phyloP scores from a whole-genome alignment of 2,113 vertebrate genomes.

The Stegastes partitus region DNA sequence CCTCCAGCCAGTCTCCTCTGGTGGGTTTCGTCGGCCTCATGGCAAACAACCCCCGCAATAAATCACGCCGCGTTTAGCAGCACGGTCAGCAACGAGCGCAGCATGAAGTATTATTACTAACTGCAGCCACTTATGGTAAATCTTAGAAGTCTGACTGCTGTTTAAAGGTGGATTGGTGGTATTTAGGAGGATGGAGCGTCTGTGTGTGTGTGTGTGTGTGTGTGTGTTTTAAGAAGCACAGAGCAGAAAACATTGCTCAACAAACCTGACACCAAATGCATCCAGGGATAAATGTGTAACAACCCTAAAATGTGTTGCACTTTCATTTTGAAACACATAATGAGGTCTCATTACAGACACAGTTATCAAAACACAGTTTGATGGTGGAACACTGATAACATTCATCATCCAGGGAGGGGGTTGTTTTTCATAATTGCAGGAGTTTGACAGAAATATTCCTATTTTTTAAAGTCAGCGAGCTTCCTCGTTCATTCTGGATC shows the following conservation, averaged over 20 bases:
- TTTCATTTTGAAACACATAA: background rate
- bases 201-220: background rate
- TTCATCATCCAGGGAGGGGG: background rate
- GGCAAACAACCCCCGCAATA: constrained; percentile 44
- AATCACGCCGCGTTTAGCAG: constrained; percentile 52
- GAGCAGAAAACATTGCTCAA: background rate
- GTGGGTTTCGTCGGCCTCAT: constrained; percentile 39
- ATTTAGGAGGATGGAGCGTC: background rate
- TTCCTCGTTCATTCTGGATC: background rate
- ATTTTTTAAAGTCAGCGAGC: background rate
- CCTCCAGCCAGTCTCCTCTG: constrained; percentile 22
- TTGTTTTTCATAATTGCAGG: background rate
- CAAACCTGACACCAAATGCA: background rate
- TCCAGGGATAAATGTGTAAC: background rate
- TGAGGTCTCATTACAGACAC: background rate
- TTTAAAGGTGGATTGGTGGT: background rate
- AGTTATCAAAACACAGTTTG: background rate
- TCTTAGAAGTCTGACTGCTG: constrained; percentile 10
- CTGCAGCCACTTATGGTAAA: constrained; percentile 39
- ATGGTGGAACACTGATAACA: background rate
- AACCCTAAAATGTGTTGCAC: background rate
- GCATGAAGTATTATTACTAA: constrained; percentile 34
- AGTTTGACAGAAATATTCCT: background rate
- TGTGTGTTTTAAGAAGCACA: background rate
- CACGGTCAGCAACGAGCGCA: constrained; percentile 33